These are phyloP conservation scores for Agrilus cyanescens DNA, from an alignment of 2,888 invertebrate species.

Conservation along the genomic window DNA sequence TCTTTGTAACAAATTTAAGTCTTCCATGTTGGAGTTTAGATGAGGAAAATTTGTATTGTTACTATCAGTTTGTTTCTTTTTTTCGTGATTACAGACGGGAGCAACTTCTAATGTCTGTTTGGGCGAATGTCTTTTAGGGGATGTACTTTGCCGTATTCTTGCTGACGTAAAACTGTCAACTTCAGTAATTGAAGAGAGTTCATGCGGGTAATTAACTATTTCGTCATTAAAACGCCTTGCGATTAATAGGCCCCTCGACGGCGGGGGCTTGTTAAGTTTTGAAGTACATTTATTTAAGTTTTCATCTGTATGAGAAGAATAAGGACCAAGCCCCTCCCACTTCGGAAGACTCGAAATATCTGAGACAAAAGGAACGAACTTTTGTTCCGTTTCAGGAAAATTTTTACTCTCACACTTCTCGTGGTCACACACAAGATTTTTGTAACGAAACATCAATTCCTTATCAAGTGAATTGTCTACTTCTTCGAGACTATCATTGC, in stretches of 20 bases:
- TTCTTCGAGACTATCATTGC: constrained; percentile 10
- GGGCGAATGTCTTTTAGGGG: constrained; percentile 1
- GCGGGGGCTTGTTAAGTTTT: constrained; percentile 24
- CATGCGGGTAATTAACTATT: constrained; percentile 28
- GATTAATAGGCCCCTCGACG: constrained; percentile 26
- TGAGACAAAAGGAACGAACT: constrained; percentile 28
- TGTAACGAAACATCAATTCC: neutral
- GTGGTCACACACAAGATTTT: neutral
- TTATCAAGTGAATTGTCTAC: neutral
- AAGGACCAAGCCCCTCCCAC: constrained; percentile 13
- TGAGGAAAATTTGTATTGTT: too few species aligned
- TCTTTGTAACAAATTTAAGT: too few species aligned
- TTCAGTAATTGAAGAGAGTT: constrained; percentile 34
- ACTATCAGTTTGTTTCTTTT: too few species aligned
- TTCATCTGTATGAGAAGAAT: neutral
- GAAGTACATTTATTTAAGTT: constrained; percentile 1
- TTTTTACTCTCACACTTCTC: constrained; percentile 4
- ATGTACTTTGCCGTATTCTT: constrained; percentile 13
- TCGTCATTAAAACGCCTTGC: constrained; percentile 25
- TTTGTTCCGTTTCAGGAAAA: constrained; percentile 4
- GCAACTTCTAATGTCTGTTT: neutral
- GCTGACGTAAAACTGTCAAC: constrained; percentile 29
- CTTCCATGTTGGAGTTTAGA: too few species aligned
- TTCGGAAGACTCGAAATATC: constrained; percentile 33
- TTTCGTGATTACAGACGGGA: too few species aligned